Evolutionary conservation across 2,113 vertebrate species (phyloP).

Genomic region (Daubentonia madagascariensis): DNA sequence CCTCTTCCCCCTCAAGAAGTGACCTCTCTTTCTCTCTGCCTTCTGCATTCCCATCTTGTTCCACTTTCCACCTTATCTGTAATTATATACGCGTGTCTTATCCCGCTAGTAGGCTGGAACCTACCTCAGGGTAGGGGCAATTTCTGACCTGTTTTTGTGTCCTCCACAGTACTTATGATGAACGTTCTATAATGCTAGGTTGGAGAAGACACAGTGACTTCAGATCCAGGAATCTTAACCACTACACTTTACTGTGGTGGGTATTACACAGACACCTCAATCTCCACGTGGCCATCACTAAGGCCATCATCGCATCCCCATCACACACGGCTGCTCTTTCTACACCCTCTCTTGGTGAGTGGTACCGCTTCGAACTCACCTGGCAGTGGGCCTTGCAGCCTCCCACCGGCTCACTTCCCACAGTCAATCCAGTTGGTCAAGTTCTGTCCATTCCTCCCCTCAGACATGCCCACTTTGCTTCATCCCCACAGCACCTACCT

Average conservation of each 20-base stretch:
- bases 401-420: not conserved
- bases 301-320: accelerated
- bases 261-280: too few species aligned
- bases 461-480: not conserved
- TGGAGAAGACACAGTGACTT: not conserved
- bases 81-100: not conserved
- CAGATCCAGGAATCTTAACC: not conserved
- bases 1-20: not conserved
- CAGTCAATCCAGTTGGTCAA: not conserved
- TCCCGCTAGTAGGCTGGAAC: not conserved
- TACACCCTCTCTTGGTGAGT: accelerated
- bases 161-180: not conserved
- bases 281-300: accelerated
- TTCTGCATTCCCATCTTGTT: not conserved
- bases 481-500: not conserved
- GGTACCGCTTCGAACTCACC: too few species aligned
- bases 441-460: not conserved
- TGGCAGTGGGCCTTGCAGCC: not conserved
- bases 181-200: not conserved
- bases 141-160: not conserved
- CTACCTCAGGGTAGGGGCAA: not conserved
- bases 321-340: not conserved
- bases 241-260: accelerated
- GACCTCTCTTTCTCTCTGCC: not conserved
- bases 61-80: too few species aligned